Base-by-base conservation (phyloP, 2,113 vertebrate genomes). In the Megaptera novaeangliae region DNA sequence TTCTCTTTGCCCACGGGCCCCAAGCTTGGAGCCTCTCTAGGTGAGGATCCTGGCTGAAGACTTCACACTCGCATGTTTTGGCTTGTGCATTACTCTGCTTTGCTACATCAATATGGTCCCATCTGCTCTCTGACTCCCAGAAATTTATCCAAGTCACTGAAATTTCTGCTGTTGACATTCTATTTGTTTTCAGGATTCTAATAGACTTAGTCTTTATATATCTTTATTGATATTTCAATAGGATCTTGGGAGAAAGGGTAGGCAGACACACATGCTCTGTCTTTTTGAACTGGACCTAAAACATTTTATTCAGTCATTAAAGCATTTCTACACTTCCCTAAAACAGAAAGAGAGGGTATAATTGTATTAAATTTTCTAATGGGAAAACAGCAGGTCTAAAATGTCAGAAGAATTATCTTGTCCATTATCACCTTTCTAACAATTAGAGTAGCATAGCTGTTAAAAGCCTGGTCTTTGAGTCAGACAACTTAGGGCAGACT, bases 301-400 rank as follows among this genome's bases (percentile, higher is more conserved):
- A 94, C 17, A 94, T 81, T 92, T 94, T 69, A 55, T 84, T 89
- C 20, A 52, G 31, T 75, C 44, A 64, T 41, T 71, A 95, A 94
- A 82, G 12, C 17, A 49, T 85, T 82, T 94, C 29, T 74, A 23
- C 21, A 66, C 66, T 94, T 85, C 31, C 12, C 31, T 87, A 36
- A 95, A 68, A 59, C 13, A 91, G 11, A 91, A 41, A 93, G 25
- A 78, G 39, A 74, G 34, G 23, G 41, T 64, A 80, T 18, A 84
- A 86, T 63, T 90, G 52, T 88, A 46, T 71, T 81, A 44, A 68
- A 75, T 87, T 94, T 95, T 87, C 27, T 87, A 80, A 31, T 64
- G 46, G 34, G 46, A 93, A 92, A 91, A 46, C 15, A 74, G 3
- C 27, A 61, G 17, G 12, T 91, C 63, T n/a, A 75, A 52, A 52